phyloP scores from a whole-genome alignment of 2,113 vertebrate species.

The Tiliqua scincoides region DNA sequence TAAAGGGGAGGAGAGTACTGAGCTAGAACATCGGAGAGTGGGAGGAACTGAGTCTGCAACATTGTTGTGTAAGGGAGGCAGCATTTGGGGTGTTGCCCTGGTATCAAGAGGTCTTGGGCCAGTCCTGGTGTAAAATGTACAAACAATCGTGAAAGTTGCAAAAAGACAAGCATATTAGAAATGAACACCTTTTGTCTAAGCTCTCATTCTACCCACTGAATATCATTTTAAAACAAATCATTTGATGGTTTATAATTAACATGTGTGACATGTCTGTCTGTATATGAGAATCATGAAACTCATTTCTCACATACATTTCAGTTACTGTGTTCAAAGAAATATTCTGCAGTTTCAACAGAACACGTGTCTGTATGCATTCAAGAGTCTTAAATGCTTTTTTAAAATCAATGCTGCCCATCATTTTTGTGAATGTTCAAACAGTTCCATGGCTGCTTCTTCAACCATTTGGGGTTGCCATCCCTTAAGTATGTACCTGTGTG shows the following conservation, averaged over 20 bases:
- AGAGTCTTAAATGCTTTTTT: not conserved
- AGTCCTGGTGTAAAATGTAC: not conserved
- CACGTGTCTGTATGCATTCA: not conserved
- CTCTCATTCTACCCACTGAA: not conserved
- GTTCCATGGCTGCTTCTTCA: not conserved
- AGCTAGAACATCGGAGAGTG: too few relatives aligned
- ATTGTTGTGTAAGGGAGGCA: too few relatives aligned
- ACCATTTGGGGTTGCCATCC: not conserved
- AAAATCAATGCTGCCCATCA: not conserved
- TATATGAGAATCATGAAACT: not conserved
- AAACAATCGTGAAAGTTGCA: not conserved
- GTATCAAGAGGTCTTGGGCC: too few relatives aligned
- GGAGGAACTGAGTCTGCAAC: too few relatives aligned
- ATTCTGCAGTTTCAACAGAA: not conserved
- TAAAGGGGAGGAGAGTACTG: too few relatives aligned
- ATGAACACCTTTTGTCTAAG: not conserved
- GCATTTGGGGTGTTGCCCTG: too few relatives aligned
- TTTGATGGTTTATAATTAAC: not conserved
- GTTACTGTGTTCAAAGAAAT: not conserved
- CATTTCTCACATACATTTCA: not conserved
- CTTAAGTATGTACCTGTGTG: not conserved
- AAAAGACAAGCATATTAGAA: not conserved
- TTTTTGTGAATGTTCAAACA: not conserved
- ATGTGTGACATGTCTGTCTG: not conserved
- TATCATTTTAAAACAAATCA: not conserved